Percentiles rank a stretch among this genome's conserved stretches.
These are phyloP conservation scores for Solenopsis fugax DNA, from an alignment of 1,140 invertebrate species.

Conservation along the genomic window DNA sequence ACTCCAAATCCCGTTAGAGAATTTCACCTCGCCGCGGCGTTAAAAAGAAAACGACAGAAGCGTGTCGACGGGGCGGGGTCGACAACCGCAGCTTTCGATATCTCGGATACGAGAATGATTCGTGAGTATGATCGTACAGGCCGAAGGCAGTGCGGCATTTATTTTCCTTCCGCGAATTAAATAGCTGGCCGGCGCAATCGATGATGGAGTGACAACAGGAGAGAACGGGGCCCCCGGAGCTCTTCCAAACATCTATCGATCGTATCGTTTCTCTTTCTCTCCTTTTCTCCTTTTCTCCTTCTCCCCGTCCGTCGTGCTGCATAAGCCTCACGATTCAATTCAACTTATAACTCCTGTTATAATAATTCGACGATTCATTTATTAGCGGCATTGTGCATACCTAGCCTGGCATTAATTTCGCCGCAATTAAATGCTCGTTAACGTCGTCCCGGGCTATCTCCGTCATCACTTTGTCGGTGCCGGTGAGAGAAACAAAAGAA, in stretches of 20 bases:
- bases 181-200: conserved; percentile 18
- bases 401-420: conserved; percentile 10
- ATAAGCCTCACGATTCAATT: conserved; percentile 12
- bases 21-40: conserved; percentile 64
- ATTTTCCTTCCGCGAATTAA: conserved; percentile 49
- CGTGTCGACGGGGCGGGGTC: conserved; percentile 66
- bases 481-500: not conserved
- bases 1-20: conserved; percentile 79
- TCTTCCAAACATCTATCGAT: conserved; percentile 47
- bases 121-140: not conserved
- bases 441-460: conserved; percentile 2
- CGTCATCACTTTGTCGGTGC: conserved; percentile 1
- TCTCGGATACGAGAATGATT: conserved; percentile 54
- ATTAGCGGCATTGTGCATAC: not conserved
- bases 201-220: conserved; percentile 31
- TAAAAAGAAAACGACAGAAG: conserved; percentile 74
- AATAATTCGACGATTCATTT: conserved; percentile 20
- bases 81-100: conserved; percentile 66
- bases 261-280: not conserved
- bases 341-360: not conserved
- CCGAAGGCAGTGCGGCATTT: conserved; percentile 21
- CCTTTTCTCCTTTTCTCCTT: not conserved
- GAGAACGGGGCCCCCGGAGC: not conserved
- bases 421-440: conserved; percentile 52
- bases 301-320: not conserved